Evolutionary conservation across 1,140 invertebrate genomes (phyloP).

Genomic region (Bradysia coprophila): DNA sequence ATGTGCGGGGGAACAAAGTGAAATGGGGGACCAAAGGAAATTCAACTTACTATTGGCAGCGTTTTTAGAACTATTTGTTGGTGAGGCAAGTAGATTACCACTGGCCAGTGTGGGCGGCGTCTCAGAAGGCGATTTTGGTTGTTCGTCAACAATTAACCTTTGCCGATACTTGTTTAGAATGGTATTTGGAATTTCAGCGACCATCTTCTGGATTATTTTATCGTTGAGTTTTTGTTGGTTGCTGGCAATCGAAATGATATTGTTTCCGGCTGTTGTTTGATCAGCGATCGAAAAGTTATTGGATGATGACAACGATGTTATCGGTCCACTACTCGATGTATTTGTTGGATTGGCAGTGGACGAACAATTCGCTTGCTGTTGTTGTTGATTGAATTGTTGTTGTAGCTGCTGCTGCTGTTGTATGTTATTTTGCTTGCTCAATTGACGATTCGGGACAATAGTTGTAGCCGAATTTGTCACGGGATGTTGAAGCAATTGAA

Average conservation of each 20-base stretch:
- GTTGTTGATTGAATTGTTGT: constrained; percentile 13
- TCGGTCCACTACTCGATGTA: too few relatives aligned
- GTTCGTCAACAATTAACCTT: constrained; percentile 18
- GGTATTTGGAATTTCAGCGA: constrained; percentile 2
- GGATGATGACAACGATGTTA: not conserved
- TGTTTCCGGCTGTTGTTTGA: too few relatives aligned
- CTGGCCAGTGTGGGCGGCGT: constrained; percentile 7
- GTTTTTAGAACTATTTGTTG: not conserved
- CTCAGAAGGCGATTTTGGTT: constrained; percentile 22
- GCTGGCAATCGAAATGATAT: not conserved
- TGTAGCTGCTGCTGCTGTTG: constrained; percentile 19
- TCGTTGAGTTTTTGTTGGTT: not conserved
- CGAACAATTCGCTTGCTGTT: too few relatives aligned
- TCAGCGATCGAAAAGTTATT: not conserved
- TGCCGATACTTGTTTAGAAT: constrained; percentile 7
- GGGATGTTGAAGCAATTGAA: constrained; percentile 26
- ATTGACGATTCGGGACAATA: too few relatives aligned
- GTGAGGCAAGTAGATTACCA: not conserved
- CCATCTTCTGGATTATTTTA: constrained; percentile 4
- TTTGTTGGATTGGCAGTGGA: too few relatives aligned
- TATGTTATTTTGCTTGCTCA: not conserved
- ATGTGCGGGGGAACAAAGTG: too few relatives aligned
- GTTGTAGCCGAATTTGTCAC: too few relatives aligned
- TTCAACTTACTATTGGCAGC: not conserved
- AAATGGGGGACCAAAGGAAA: too few relatives aligned